These are phyloP conservation scores for Lepeophtheirus salmonis DNA, from an alignment of 1,140 invertebrate genomes.

Conservation along the genomic window DNA sequence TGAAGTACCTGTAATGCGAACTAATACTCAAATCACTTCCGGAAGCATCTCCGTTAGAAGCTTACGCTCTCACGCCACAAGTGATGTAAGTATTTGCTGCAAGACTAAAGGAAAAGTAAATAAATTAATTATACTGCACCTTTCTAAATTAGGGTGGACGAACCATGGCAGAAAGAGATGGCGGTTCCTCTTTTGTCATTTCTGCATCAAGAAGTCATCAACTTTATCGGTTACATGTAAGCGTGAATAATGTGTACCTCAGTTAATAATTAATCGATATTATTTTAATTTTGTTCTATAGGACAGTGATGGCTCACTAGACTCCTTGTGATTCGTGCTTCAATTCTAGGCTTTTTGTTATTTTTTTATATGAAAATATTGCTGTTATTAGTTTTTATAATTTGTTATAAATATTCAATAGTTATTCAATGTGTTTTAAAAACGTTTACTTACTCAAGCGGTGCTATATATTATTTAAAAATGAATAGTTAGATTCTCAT, in stretches of 20 bases:
- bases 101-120: neutral
- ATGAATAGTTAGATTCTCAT: too few species aligned
- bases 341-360: too few species aligned
- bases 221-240: constrained; percentile 16
- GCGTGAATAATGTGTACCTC: neutral
- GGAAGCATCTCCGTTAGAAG: constrained; percentile 13
- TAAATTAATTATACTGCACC: neutral
- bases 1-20: neutral
- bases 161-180: constrained; percentile 17
- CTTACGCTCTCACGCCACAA: constrained; percentile 9
- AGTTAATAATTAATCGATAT: neutral
- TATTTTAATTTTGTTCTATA: constrained; percentile 11
- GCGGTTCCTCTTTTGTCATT: constrained; percentile 16
- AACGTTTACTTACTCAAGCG: too few species aligned
- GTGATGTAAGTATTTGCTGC: constrained; percentile 7
- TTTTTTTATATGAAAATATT: too few species aligned
- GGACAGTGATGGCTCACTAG: constrained; percentile 17
- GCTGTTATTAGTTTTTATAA: too few species aligned
- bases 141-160: constrained; percentile 10
- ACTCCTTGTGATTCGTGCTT: constrained; percentile 15
- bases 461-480: too few species aligned
- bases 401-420: too few species aligned
- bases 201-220: constrained; percentile 8
- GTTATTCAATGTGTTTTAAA: too few species aligned
- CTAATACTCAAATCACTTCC: constrained; percentile 16